Evolutionary conservation across 2,888 invertebrate species (phyloP).

Genomic region (Dioctria rufipes): DNA sequence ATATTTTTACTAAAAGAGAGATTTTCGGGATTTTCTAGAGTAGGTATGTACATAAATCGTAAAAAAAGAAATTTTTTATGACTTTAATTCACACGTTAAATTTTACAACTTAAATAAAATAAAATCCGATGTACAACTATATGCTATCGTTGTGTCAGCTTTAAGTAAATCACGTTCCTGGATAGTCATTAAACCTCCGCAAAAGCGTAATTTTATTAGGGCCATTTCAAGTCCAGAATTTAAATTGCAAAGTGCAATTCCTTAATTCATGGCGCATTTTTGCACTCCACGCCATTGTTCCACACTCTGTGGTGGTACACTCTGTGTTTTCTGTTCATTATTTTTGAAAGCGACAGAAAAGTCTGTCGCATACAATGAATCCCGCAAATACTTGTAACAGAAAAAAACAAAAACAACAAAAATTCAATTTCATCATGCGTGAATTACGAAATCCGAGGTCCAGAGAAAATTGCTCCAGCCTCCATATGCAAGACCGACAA

Average conservation of each 20-base stretch:
- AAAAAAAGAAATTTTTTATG: conserved; percentile 40
- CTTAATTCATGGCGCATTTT: conserved; percentile 37
- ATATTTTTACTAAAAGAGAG: conserved; percentile 42
- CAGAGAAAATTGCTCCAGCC: not conserved
- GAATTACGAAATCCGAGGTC: not conserved
- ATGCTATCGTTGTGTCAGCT: not conserved
- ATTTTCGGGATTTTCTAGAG: conserved; percentile 41
- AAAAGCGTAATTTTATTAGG: conserved; percentile 50
- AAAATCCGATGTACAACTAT: not conserved
- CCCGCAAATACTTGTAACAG: not conserved
- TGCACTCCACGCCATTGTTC: conserved; percentile 36
- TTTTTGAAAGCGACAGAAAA: conserved; percentile 11
- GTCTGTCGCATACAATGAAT: conserved; percentile 18
- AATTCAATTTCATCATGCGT: not conserved
- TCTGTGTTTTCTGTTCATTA: conserved; percentile 2
- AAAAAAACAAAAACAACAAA: not conserved
- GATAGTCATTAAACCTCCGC: conserved; percentile 45
- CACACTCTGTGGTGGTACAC: not conserved
- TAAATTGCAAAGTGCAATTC: conserved; percentile 51
- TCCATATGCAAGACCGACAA: not conserved
- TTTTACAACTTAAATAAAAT: conserved; percentile 44
- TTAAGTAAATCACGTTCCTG: conserved; percentile 49
- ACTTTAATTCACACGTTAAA: conserved; percentile 47
- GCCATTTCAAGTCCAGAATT: conserved; percentile 48
- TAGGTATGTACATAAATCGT: conserved; percentile 34